Conservation (phyloP, 2,888 invertebrate species). For the Chloroclystis v-ata region DNA sequence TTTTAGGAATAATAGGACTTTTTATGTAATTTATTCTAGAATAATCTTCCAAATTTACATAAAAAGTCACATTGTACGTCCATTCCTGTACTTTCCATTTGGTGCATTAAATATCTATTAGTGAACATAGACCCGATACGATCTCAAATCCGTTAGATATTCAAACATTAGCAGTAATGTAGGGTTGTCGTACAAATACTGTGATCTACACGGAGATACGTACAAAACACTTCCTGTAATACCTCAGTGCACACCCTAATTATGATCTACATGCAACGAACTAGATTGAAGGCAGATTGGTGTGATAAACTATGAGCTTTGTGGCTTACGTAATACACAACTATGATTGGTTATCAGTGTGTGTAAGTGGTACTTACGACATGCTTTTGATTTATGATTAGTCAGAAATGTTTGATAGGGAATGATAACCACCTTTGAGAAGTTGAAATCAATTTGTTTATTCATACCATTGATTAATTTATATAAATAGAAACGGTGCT, state of each 20-base stretch:
- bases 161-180: slow-evolving; percentile 36
- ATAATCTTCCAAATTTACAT: too few species aligned
- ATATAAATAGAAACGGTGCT: too few species aligned
- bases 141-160: slow-evolving; percentile 25
- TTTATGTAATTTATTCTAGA: too few species aligned
- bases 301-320: slow-evolving; percentile 55
- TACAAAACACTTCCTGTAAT: slow-evolving; percentile 67
- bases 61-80: too few species aligned
- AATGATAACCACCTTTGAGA: too few species aligned
- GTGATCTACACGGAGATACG: slow-evolving; percentile 57
- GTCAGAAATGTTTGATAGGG: neutral
- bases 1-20: too few species aligned
- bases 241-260: slow-evolving; percentile 60
- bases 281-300: slow-evolving; percentile 47
- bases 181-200: slow-evolving; percentile 42
- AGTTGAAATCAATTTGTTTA: too few species aligned
- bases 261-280: slow-evolving; percentile 59
- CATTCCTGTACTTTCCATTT: neutral
- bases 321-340: slow-evolving; percentile 40
- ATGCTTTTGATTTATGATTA: slow-evolving; percentile 7
- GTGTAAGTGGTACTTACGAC: slow-evolving; percentile 13
- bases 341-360: slow-evolving; percentile 14
- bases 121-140: slow-evolving; percentile 8
- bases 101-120: slow-evolving; percentile 17
- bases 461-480: too few species aligned